These are phyloP conservation scores for Mercenaria mercenaria DNA, from an alignment of 1,140 invertebrate species.

Conservation along the genomic window DNA sequence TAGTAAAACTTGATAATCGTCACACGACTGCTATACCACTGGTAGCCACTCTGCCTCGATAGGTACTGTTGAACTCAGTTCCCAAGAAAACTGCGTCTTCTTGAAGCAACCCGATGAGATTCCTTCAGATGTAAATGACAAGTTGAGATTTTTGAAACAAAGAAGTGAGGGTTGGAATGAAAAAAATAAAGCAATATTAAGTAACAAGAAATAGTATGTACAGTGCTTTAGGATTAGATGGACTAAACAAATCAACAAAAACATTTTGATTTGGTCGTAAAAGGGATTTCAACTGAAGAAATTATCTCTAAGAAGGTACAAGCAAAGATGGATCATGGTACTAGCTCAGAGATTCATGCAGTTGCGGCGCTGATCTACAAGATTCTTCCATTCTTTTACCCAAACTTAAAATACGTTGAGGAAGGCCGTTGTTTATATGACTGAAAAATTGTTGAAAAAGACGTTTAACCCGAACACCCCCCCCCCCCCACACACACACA, in stretches of 20 bases:
- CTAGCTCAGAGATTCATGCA: conserved; percentile 45
- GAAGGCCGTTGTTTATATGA: neutral
- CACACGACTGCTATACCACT: no score
- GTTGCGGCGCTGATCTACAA: conserved; percentile 25
- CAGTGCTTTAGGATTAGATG: conserved; percentile 10
- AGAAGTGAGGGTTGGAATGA: neutral
- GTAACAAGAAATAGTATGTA: conserved; percentile 5
- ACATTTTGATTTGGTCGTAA: conserved; percentile 21
- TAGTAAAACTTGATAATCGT: neutral
- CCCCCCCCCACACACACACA: no score
- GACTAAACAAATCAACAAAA: neutral
- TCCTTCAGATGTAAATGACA: neutral
- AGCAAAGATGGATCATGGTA: conserved; percentile 17
- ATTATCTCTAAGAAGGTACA: neutral
- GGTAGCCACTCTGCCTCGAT: no score
- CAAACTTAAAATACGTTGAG: neutral
- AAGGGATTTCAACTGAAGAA: neutral
- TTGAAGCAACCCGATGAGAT: neutral
- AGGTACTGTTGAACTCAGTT: neutral
- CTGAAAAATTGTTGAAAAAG: no score
- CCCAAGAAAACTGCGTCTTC: neutral
- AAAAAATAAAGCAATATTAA: neutral
- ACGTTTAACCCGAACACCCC: no score
- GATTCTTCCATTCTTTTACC: conserved; percentile 16
- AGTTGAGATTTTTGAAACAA: neutral